phyloP scores from a whole-genome alignment of 2,888 invertebrate species.

The Ectropis crepuscularia region DNA sequence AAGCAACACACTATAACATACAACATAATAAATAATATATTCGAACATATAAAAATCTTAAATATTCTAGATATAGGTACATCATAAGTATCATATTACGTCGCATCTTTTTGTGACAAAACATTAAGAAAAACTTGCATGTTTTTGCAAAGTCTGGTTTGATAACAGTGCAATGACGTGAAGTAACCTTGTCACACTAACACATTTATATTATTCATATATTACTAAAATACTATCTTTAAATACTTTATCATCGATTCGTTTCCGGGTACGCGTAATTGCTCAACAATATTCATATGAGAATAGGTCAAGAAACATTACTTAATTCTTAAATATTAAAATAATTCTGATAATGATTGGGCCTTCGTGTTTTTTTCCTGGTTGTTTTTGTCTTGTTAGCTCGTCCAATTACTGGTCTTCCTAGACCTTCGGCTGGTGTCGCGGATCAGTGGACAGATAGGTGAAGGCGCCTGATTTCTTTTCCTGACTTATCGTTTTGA shows the following conservation, averaged over 20 bases:
- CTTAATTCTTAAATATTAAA: slow-evolving; percentile 7
- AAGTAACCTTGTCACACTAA: too few relatives aligned
- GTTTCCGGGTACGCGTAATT: slow-evolving; percentile 4
- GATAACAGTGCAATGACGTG: too few relatives aligned
- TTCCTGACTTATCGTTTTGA: slow-evolving; percentile 31
- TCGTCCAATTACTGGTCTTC: slow-evolving; percentile 35
- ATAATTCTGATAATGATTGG: slow-evolving; percentile 11
- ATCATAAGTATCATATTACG: not conserved
- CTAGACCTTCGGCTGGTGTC: slow-evolving; percentile 40
- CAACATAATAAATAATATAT: too few relatives aligned
- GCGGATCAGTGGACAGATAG: slow-evolving; percentile 38
- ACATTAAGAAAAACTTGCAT: too few relatives aligned
- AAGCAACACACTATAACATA: not conserved
- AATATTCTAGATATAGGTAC: not conserved
- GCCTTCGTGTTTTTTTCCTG: slow-evolving; percentile 36
- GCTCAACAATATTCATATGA: slow-evolving; percentile 10
- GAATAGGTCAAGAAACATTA: slow-evolving; percentile 21
- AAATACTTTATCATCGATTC: not conserved
- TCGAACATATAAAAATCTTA: not conserved
- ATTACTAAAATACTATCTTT: too few relatives aligned
- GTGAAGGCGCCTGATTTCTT: slow-evolving; percentile 44
- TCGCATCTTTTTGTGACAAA: not conserved
- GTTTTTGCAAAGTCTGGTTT: too few relatives aligned
- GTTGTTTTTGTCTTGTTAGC: slow-evolving; percentile 32
- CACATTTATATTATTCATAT: too few relatives aligned